Percentiles rank a stretch among this genome's conserved stretches.
Conservation (phyloP, 2,888 invertebrate species). For the Psylliodes chrysocephalus region DNA sequence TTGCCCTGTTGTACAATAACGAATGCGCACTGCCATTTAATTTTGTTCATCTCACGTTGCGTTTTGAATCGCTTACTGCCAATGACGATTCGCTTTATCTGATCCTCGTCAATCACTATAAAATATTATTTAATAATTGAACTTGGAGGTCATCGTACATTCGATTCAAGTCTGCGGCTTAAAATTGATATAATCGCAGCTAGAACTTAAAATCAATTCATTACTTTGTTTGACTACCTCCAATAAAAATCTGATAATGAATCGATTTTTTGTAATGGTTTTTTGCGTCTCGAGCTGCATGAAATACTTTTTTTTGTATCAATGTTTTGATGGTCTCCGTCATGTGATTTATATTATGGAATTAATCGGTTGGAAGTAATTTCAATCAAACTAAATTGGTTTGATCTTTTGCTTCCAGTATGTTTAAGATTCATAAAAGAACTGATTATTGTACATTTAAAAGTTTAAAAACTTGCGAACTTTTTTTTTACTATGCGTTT, state of each 20-base stretch:
- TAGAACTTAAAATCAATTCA: conserved; percentile 17
- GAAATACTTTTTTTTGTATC: conserved; percentile 1
- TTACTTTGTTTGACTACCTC: conserved; percentile 22
- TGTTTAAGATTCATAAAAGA: too few species aligned
- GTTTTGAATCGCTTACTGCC: conserved; percentile 3
- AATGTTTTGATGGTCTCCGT: conserved; percentile 18
- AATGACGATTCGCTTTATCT: conserved; percentile 21
- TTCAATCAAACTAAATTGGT: conserved; percentile 1
- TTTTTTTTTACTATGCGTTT: too few species aligned
- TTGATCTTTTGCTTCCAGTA: conserved; percentile 4
- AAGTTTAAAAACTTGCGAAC: too few species aligned
- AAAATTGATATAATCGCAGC: conserved; percentile 1
- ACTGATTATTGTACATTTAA: too few species aligned
- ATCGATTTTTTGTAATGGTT: conserved; percentile 1
- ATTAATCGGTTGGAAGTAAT: conserved; percentile 14
- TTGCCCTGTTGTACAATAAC: too few species aligned
- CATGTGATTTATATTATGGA: conserved; percentile 14
- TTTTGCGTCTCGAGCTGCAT: conserved; percentile 3
- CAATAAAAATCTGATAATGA: conserved; percentile 11
- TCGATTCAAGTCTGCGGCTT: conserved; percentile 8
- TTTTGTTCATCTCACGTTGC: conserved; percentile 5
- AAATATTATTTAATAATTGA: conserved; percentile 25
- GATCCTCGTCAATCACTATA: conserved; percentile 32
- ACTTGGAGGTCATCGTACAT: conserved; percentile 16
- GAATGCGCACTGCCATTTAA: too few species aligned